phyloP scores from a whole-genome alignment of 2,797 vertebrate species.

The Pantherophis alleghaniensis region DNA sequence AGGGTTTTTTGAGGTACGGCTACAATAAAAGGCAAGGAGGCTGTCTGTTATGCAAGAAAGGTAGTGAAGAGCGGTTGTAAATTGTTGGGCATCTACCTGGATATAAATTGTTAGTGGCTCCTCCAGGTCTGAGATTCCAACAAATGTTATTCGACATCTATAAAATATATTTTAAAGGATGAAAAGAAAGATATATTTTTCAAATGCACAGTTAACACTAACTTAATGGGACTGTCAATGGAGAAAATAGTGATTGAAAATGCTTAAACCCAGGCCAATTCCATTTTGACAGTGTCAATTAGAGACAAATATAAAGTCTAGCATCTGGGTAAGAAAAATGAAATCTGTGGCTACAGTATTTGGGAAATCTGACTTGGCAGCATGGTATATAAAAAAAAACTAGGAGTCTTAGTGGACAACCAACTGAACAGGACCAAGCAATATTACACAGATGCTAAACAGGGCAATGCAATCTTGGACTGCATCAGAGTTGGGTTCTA shows the following conservation, averaged over 20 bases:
- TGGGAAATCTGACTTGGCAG: background rate
- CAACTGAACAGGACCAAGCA: background rate
- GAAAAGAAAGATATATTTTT: background rate
- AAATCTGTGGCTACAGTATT: background rate
- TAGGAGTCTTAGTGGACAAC: background rate
- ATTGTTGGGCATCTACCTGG: background rate
- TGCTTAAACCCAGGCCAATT: background rate
- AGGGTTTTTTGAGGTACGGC: background rate
- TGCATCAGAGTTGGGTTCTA: background rate
- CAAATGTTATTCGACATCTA: background rate
- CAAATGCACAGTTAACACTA: background rate
- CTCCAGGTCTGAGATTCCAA: background rate
- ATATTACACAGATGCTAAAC: background rate
- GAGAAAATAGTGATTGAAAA: background rate
- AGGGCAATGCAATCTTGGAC: background rate
- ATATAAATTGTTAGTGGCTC: background rate
- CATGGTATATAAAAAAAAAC: background rate
- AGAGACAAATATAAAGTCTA: background rate
- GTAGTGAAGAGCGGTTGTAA: background rate
- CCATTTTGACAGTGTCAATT: background rate
- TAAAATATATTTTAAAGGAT: background rate
- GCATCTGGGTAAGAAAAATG: background rate
- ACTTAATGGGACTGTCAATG: background rate
- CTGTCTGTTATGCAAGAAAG: background rate
- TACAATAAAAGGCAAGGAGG: background rate